phyloP scores from a whole-genome alignment of 2,888 invertebrate genomes.

The Hirtodrosophila cameraria region DNA sequence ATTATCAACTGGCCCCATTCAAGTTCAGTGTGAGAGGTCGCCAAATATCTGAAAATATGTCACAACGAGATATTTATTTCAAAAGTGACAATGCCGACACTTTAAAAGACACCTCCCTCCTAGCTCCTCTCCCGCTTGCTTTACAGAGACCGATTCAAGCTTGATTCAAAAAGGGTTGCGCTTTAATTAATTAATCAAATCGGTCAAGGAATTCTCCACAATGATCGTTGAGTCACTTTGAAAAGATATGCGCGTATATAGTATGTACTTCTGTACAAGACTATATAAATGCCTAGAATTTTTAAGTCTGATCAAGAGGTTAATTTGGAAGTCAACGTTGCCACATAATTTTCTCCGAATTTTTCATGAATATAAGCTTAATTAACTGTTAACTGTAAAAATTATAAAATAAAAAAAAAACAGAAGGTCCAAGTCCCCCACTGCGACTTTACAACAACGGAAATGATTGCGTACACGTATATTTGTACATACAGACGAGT shows the following conservation, averaged over 20 bases:
- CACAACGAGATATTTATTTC: conserved; percentile 34
- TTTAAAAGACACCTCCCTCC: conserved; percentile 12
- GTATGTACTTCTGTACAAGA: neutral
- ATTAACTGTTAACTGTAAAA: conserved; percentile 72
- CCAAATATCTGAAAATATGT: conserved; percentile 50
- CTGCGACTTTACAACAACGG: conserved; percentile 37
- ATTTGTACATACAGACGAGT: neutral
- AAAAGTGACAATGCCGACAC: conserved; percentile 75
- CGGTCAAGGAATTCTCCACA: conserved; percentile 65
- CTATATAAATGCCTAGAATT: conserved; percentile 18
- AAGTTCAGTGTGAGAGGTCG: conserved; percentile 72
- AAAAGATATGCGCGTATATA: neutral
- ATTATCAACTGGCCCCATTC: conserved; percentile 60
- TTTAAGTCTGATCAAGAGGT: conserved; percentile 48
- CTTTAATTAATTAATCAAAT: conserved; percentile 80
- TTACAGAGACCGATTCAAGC: conserved; percentile 15
- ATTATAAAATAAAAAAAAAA: conserved; percentile 1
- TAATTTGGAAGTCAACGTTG: conserved; percentile 57
- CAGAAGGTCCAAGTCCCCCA: conserved; percentile 16
- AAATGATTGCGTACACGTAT: conserved; percentile 60
- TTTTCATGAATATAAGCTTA: conserved; percentile 69
- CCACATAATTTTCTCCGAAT: conserved; percentile 66
- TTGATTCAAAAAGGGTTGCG: conserved; percentile 69
- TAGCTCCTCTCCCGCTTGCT: neutral
- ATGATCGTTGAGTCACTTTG: conserved; percentile 41